Base-by-base conservation (phyloP, 2,888 invertebrate genomes). In the Gari tellinella region DNA sequence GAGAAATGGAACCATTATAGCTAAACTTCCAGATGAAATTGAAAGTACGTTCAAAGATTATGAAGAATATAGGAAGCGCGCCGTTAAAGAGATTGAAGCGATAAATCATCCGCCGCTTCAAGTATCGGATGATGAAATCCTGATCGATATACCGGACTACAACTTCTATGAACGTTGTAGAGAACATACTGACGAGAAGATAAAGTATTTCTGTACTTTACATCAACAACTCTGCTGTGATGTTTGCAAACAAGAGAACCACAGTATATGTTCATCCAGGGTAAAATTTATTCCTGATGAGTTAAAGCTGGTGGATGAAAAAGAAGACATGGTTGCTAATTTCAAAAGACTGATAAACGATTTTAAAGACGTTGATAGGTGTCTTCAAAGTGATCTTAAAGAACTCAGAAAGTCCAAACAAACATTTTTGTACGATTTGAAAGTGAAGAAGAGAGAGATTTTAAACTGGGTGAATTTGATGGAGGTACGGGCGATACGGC, bases 391-490 rank as follows among this genome's bases (percentile, higher is more conserved):
- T 56, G 75, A 75, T 26, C 23, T 69, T 17, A 61, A 61, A 21
- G 61, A 75, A 49, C 31, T 75, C 43, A 69, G 66, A 31, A 65
- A 69, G 25, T 75, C 75, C 1, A 56, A 61, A 53, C 69, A 75
- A 12, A 45, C 56, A 14, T 75, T 75, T 55, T 49, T 75, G 14
- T 46, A 66, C 40, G 75, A 75, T 51, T 41, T 75, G n/a, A 69
- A 70, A 53, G 38, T 41, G 5, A 66, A 52, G 56, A 75, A 75
- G 31, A 51, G 75, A 10, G 69, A 75, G 23, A 43, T 69, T 23
- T 15, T 75, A n/a, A 62, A 69, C 37, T 75, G 75, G 75, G 45
- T 75, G 10, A 75, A 75, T 58, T 31, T 66, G 14, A 75, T 75
- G 75, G 75, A 75, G 53, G 75, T 75, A n/a, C 55, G 75, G 23